Evolutionary conservation across 1,140 invertebrate species (phyloP).

Genomic region (Luehdorfia chinensis): DNA sequence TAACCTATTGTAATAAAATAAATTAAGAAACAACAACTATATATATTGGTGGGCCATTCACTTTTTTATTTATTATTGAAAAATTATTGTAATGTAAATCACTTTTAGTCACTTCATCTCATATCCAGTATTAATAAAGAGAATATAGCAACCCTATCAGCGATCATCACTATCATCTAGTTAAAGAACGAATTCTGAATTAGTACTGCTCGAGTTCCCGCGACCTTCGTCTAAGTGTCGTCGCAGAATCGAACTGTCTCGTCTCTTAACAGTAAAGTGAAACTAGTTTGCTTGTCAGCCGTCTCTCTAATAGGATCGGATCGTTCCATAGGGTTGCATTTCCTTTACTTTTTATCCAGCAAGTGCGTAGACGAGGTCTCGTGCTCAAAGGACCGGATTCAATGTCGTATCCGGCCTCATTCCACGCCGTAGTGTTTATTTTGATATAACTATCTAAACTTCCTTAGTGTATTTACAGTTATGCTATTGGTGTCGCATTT

Average conservation of each 20-base stretch:
- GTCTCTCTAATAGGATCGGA: constrained; percentile 64
- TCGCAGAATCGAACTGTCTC: constrained; percentile 56
- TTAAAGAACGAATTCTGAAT: constrained; percentile 56
- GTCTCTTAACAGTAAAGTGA: constrained; percentile 62
- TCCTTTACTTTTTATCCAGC: constrained; percentile 56
- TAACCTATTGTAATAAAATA: too few relatives aligned
- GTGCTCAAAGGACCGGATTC: constrained; percentile 26
- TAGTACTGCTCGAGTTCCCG: constrained; percentile 55
- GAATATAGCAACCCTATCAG: background rate
- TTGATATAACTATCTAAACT: constrained; percentile 22
- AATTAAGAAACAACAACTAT: too few relatives aligned
- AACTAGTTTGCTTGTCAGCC: constrained; percentile 63
- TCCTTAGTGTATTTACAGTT: background rate
- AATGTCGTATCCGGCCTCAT: constrained; percentile 28
- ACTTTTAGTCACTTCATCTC: too few relatives aligned
- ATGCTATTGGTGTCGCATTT: constrained; percentile 1
- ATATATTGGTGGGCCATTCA: too few relatives aligned
- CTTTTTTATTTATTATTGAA: too few relatives aligned
- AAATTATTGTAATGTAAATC: too few relatives aligned
- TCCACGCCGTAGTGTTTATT: constrained; percentile 26
- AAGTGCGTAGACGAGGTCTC: constrained; percentile 34
- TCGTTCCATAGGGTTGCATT: constrained; percentile 52
- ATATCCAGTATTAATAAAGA: too few relatives aligned
- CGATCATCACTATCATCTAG: constrained; percentile 19
- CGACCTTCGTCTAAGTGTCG: constrained; percentile 63